Conservation (phyloP, 2,888 invertebrate genomes). For the Polymixis flavicincta region DNA sequence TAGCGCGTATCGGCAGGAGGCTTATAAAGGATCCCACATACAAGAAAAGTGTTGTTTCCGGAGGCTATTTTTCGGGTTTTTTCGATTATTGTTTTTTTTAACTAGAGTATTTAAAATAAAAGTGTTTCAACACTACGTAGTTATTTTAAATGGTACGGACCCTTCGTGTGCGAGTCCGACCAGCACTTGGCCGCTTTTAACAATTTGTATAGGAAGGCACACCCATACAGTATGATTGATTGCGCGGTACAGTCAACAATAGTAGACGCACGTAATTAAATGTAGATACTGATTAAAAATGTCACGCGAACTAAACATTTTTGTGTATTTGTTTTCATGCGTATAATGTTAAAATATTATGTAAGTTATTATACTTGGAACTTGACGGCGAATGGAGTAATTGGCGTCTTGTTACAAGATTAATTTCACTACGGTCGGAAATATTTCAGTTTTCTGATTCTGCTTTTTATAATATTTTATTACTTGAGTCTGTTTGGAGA, state of each 20-base stretch:
- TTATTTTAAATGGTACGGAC: not conserved
- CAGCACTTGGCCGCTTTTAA: conserved; percentile 8
- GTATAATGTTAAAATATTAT: conserved; percentile 35
- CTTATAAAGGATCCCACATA: too few species aligned
- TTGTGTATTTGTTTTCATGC: conserved; percentile 61
- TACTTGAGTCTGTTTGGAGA: not conserved
- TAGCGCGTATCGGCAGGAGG: too few species aligned
- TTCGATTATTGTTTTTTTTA: too few species aligned
- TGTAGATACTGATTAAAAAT: conserved; percentile 69
- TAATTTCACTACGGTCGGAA: not conserved
- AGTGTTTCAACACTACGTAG: too few species aligned
- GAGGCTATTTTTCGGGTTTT: too few species aligned
- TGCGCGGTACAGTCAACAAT: conserved; percentile 50
- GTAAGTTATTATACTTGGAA: conserved; percentile 14
- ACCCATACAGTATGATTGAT: conserved; percentile 65
- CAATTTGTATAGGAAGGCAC: conserved; percentile 57
- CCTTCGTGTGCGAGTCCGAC: too few species aligned
- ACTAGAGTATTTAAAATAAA: too few species aligned
- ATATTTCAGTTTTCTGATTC: not conserved
- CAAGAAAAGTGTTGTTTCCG: too few species aligned
- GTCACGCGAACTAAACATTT: conserved; percentile 72
- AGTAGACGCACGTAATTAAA: conserved; percentile 66
- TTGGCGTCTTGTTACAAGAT: conserved; percentile 19
- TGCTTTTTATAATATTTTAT: not conserved
- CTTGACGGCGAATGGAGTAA: conserved; percentile 27